Evolutionary conservation across 2,113 vertebrate species (phyloP).

Genomic region (Acrocephalus kingi): DNA sequence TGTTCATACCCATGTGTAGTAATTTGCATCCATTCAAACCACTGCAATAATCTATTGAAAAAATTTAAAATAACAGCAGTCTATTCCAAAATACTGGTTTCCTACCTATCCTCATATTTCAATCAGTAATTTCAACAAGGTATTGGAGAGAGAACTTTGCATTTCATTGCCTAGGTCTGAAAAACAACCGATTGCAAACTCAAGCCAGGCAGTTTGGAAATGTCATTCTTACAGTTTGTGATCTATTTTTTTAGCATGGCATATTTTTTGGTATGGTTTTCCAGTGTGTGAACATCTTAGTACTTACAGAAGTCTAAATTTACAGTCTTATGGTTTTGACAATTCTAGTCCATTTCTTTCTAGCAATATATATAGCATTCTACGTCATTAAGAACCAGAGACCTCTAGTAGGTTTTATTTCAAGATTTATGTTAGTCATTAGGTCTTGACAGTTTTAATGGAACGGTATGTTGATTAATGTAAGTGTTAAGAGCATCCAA

Average conservation of each 20-base stretch:
- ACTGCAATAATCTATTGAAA: neutral
- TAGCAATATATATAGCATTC: neutral
- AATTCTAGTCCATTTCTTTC: neutral
- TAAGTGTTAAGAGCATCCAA: slow-evolving; percentile 32
- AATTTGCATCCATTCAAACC: neutral
- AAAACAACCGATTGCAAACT: neutral
- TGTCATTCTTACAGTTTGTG: neutral
- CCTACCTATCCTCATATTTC: neutral
- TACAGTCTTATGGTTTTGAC: neutral
- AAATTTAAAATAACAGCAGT: neutral
- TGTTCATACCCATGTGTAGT: neutral
- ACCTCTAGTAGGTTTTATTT: slow-evolving; percentile 28
- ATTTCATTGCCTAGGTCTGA: neutral
- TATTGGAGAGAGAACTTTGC: neutral
- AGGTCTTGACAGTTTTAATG: slow-evolving; percentile 20
- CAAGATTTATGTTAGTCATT: slow-evolving; percentile 17
- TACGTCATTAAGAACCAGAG: neutral
- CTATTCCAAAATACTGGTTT: neutral
- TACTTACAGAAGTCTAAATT: neutral
- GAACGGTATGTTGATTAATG: slow-evolving; percentile 49
- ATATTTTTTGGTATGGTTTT: neutral
- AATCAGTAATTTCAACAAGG: neutral
- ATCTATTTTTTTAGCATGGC: neutral
- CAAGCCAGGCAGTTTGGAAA: neutral
- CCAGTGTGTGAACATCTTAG: neutral